Conservation (phyloP, 2,113 vertebrate species). For the Platycercus adscitus region DNA sequence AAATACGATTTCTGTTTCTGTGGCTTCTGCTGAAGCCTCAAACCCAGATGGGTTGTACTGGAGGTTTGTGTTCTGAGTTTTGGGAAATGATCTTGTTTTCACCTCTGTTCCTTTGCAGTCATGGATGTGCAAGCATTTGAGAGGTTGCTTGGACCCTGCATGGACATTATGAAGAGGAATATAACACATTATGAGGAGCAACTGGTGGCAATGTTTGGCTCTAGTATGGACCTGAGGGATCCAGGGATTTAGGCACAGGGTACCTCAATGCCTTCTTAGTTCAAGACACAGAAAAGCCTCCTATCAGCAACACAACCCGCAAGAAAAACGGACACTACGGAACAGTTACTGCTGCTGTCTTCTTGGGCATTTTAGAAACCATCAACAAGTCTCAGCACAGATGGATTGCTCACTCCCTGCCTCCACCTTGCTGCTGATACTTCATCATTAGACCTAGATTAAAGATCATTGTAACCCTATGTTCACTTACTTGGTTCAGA, state of each 20-base stretch:
- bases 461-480: constrained; percentile 72
- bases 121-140: constrained; percentile 99
- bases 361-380: constrained; percentile 79
- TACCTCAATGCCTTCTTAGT: constrained; percentile 75
- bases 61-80: neutral
- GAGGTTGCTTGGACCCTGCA: constrained; percentile 96
- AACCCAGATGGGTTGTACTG: neutral
- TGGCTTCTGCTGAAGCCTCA: neutral
- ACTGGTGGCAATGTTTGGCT: constrained; percentile 98
- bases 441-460: constrained; percentile 77
- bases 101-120: constrained; percentile 79
- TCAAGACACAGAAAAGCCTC: constrained; percentile 78
- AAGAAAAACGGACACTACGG: constrained; percentile 72
- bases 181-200: constrained; percentile 98
- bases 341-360: constrained; percentile 75
- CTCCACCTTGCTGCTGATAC: constrained; percentile 81
- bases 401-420: constrained; percentile 71
- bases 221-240: constrained; percentile 93
- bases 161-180: constrained; percentile 99
- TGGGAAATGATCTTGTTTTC: neutral
- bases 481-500: constrained; percentile 78
- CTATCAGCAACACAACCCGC: constrained; percentile 79
- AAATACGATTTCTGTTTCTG: neutral
- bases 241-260: constrained; percentile 80
- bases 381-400: constrained; percentile 76